A percentile compares a stretch with the other conserved stretches of the same genome.
phyloP scores from a whole-genome alignment of 2,113 vertebrate genomes.

The Tragelaphus buxtoni region DNA sequence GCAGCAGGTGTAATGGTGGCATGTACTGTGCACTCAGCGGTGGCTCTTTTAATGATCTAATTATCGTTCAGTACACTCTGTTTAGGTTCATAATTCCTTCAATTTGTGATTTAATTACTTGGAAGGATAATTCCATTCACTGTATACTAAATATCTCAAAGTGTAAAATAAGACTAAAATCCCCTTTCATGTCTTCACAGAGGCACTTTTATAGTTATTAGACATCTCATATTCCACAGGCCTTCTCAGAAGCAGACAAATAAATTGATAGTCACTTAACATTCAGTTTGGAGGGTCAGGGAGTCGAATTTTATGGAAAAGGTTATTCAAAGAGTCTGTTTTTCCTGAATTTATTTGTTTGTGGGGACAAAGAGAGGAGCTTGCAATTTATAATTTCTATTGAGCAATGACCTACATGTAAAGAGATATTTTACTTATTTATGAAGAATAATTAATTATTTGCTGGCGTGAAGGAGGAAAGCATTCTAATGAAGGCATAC shows the following conservation, averaged over 20 bases:
- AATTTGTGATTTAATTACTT: slow-evolving; percentile 60
- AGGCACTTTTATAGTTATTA: slow-evolving; percentile 63
- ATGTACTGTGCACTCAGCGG: neutral
- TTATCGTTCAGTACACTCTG: slow-evolving; percentile 31
- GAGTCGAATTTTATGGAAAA: slow-evolving; percentile 52
- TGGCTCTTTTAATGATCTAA: slow-evolving; percentile 50
- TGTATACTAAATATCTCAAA: slow-evolving; percentile 40
- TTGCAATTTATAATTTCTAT: slow-evolving; percentile 66
- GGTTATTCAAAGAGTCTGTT: slow-evolving; percentile 72
- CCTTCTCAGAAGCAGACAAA: neutral
- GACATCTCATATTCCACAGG: slow-evolving; percentile 50
- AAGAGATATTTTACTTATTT: slow-evolving; percentile 69
- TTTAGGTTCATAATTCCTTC: slow-evolving; percentile 57
- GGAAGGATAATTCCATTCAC: slow-evolving; percentile 36
- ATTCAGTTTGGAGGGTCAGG: slow-evolving; percentile 54
- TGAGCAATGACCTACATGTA: slow-evolving; percentile 45
- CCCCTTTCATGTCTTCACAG: slow-evolving; percentile 35
- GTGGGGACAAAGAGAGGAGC: slow-evolving; percentile 51
- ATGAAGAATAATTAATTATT: slow-evolving; percentile 71
- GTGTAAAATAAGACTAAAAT: slow-evolving; percentile 49
- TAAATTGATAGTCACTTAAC: slow-evolving; percentile 63
- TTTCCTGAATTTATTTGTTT: slow-evolving; percentile 68
- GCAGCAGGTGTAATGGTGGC: neutral
- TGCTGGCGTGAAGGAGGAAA: slow-evolving; percentile 42
- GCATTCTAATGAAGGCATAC: slow-evolving; percentile 61